Conservation (phyloP, 2,797 vertebrate genomes). For the Poecilia picta region DNA sequence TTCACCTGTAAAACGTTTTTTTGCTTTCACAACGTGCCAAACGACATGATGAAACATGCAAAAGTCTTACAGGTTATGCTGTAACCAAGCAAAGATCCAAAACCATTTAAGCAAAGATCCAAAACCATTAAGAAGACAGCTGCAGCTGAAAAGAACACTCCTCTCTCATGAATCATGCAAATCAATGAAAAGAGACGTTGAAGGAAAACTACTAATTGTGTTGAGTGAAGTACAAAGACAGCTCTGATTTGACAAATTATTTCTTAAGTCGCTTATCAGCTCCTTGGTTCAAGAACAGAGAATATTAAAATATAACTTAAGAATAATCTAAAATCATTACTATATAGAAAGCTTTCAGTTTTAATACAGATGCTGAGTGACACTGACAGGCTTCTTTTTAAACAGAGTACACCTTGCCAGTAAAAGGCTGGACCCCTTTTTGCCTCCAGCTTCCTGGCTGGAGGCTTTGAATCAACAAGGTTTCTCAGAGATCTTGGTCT, state of each 20-base stretch:
- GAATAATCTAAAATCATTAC: background rate
- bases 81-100: background rate
- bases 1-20: background rate
- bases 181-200: background rate
- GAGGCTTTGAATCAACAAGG: background rate
- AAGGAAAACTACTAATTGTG: background rate
- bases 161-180: background rate
- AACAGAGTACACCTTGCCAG: background rate
- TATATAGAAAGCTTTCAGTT: background rate
- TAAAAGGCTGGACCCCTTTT: background rate
- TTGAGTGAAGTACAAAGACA: background rate
- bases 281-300: background rate
- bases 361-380: background rate
- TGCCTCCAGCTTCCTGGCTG: background rate
- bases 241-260: background rate
- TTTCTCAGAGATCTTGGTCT: background rate
- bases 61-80: background rate
- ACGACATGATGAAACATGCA: background rate
- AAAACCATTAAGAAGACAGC: background rate
- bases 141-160: background rate
- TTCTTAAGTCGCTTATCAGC: background rate
- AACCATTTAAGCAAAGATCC: slow-evolving; percentile 1
- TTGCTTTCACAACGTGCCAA: background rate
- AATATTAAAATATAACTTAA: background rate
- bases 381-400: background rate